These are phyloP conservation scores for Zosterops japonicus DNA, from an alignment of 2,113 vertebrate genomes.

Conservation along the genomic window DNA sequence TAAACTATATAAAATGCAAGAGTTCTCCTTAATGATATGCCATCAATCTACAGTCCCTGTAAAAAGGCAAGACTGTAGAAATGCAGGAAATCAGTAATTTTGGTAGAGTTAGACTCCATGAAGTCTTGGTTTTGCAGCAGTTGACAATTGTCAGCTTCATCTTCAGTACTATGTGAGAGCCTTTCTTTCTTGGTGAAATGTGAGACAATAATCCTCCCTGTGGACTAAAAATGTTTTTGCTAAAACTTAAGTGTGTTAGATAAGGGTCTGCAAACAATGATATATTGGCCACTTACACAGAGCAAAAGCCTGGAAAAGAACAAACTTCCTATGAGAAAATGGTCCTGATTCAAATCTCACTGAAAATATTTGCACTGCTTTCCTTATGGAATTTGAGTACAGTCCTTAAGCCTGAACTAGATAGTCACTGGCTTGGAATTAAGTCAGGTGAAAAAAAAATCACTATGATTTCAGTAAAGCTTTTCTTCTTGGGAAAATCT, in stretches of 20 bases:
- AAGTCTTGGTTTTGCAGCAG: not conserved
- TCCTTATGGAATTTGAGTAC: not conserved
- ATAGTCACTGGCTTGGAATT: not conserved
- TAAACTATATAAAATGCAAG: not conserved
- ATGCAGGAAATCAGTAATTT: not conserved
- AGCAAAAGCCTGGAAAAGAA: not conserved
- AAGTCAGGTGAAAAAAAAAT: not conserved
- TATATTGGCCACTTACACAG: not conserved
- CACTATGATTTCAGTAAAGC: accelerated
- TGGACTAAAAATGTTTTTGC: not conserved
- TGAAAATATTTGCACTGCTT: not conserved
- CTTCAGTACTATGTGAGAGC: not conserved
- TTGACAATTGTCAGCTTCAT: not conserved
- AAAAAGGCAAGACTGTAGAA: not conserved
- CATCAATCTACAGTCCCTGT: not conserved
- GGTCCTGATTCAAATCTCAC: not conserved
- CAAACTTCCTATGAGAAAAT: not conserved
- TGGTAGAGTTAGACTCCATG: not conserved
- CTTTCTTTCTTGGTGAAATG: not conserved
- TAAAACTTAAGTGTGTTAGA: not conserved
- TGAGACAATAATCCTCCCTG: not conserved
- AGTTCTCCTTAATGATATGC: not conserved
- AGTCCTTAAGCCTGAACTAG: not conserved
- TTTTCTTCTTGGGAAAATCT: not conserved
- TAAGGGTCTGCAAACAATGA: not conserved